phyloP scores from a whole-genome alignment of 2,888 invertebrate species.

The Eubasilissa splendida region DNA sequence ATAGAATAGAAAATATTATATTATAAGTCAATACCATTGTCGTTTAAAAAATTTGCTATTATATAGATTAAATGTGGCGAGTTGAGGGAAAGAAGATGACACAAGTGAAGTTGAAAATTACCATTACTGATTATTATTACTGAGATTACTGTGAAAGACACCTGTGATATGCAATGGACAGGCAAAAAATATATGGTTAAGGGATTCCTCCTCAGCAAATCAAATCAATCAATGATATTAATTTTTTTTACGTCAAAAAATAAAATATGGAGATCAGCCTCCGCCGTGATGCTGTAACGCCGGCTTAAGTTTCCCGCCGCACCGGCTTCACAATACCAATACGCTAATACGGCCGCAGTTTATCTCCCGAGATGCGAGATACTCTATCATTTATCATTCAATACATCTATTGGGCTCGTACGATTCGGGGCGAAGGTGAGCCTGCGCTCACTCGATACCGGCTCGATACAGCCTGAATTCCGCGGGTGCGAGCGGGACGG shows the following conservation, averaged over 20 bases:
- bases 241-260: neutral
- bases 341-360: neutral
- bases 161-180: no score
- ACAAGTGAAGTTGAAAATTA: no score
- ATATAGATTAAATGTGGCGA: no score
- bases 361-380: slow-evolving; percentile 5
- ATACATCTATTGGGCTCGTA: neutral
- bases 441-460: neutral
- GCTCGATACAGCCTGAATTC: neutral
- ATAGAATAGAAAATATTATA: no score
- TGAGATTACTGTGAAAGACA: no score
- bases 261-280: neutral
- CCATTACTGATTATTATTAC: no score
- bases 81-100: no score
- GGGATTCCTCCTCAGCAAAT: no score
- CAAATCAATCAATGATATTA: no score
- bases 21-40: no score
- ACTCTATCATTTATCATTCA: slow-evolving; percentile 15
- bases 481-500: slow-evolving; percentile 14
- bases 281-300: neutral
- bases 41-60: no score
- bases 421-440: neutral
- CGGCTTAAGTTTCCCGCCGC: neutral
- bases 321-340: neutral
- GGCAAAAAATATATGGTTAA: no score